These are phyloP conservation scores for Peromyscus melanophrys DNA, from an alignment of 2,797 vertebrate genomes.

Conservation along the genomic window DNA sequence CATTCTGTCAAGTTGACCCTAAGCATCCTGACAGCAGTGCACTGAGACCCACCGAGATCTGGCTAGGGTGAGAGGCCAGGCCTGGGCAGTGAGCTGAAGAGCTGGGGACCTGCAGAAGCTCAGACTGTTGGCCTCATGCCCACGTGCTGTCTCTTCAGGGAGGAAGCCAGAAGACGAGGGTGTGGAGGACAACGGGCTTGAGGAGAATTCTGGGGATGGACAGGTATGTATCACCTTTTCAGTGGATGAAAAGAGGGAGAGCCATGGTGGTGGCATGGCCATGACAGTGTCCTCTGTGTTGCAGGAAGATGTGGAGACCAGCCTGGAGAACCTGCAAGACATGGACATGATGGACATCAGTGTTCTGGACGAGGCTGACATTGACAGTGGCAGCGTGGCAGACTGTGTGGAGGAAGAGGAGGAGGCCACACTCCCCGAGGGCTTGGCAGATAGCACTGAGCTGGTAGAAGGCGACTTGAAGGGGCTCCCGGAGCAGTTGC, in stretches of 20 bases:
- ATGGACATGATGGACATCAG: constrained; percentile 98
- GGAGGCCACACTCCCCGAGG: constrained; percentile 90
- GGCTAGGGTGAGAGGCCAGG: not conserved
- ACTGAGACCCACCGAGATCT: not conserved
- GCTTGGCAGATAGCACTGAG: constrained; percentile 89
- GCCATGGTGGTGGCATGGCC: not conserved
- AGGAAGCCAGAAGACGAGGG: constrained; percentile 93
- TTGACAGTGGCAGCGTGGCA: constrained; percentile 92
- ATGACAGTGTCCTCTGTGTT: not conserved
- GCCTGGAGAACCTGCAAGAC: constrained; percentile 95
- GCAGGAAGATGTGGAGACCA: constrained; percentile 93
- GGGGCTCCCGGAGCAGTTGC: constrained; percentile 88
- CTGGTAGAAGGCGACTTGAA: constrained; percentile 88
- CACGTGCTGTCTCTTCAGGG: constrained; percentile 88
- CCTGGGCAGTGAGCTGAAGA: not conserved
- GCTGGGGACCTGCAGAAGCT: not conserved
- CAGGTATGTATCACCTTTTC: constrained; percentile 88
- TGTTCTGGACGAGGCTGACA: constrained; percentile 95
- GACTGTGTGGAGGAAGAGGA: constrained; percentile 92
- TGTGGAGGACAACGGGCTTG: constrained; percentile 93
- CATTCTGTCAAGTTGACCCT: not conserved
- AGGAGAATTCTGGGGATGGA: constrained; percentile 95
- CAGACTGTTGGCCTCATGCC: not conserved
- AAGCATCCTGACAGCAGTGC: not conserved
- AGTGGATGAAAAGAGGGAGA: not conserved